Evolutionary conservation across 2,113 vertebrate genomes (phyloP), one percentile per base, ranked within the genome.

Genomic region (Petromus typicus): DNA sequence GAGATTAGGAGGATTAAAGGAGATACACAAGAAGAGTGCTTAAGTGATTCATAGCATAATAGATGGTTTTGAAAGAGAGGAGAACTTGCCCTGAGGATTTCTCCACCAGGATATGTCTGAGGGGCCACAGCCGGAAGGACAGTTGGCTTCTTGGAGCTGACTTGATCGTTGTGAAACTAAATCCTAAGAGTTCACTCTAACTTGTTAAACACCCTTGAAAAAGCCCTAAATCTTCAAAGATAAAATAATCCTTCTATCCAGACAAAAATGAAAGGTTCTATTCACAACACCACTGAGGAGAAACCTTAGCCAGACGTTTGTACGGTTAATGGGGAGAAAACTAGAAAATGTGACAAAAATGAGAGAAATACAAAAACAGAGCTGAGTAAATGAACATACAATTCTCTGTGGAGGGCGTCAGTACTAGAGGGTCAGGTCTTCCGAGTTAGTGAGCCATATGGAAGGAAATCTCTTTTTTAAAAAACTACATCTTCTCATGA

Each of bases 171-270:
- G n/a, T 63, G n/a, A 23, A 17, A 92, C 73, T n/a, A 90, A 43
- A 78, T 76, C 54, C 81, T 90, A 51, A 90, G 75, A 27, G 14
- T 90, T 78, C 78, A 63, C 61, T 69, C 22, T 25, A 79, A 78
- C n/a, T 45, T 63, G 17, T 45, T 61, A 64, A 51, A n/a, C n/a
- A 86, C 51, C 45, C 67, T 93, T 56, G 25, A 75, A 79, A 87
- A 83, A 88, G 37, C 56, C 61, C 61, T 71, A 83, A 90, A 34
- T 93, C 67, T 48, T 86, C 76, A 87, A 64, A 96, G 67, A 81
- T 75, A 61, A 54, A 86, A 51, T 51, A 85, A 45, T 30, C 30
- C 71, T 69, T 7, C 54, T 57, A 25, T 23, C 7, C 43, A 32
- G 59, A 75, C 59, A 56, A 73, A 86, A 61, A 51, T 10, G 40